Percentiles rank a stretch among this genome's conserved stretches.
Conservation (phyloP, 2,113 vertebrate species). For the Aplodontia rufa region DNA sequence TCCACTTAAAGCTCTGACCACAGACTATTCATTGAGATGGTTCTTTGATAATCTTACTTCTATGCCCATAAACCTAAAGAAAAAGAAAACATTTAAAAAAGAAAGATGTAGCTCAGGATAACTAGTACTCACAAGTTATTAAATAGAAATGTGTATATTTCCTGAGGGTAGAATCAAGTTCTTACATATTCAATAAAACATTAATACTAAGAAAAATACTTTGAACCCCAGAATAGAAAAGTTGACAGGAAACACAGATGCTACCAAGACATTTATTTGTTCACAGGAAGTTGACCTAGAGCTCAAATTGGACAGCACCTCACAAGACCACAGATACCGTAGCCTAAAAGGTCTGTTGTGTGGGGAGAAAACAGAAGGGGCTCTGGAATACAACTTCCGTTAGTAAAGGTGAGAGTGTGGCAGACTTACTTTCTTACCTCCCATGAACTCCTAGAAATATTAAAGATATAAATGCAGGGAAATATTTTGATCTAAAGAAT, state of each 20-base stretch:
- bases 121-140: neutral
- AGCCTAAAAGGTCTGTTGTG: neutral
- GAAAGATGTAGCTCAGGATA: neutral
- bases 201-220: constrained; percentile 73
- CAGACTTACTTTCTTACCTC: neutral
- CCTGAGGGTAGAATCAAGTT: constrained; percentile 3
- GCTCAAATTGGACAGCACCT: neutral
- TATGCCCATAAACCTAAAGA: constrained; percentile 4
- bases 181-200: constrained; percentile 54
- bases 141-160: constrained; percentile 14
- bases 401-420: neutral
- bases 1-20: neutral
- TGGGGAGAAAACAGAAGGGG: neutral
- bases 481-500: neutral
- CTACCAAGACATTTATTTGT: constrained; percentile 16
- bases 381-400: neutral
- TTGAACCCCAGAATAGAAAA: constrained; percentile 60
- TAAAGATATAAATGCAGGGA: neutral
- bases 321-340: neutral
- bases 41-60: constrained; percentile 12
- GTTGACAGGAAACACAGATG: constrained; percentile 79
- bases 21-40: neutral
- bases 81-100: constrained; percentile 9
- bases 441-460: neutral
- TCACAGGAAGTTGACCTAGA: constrained; percentile 73